Evolutionary conservation across 1,140 invertebrate species (phyloP).

Genomic region (Nephila pilipes): DNA sequence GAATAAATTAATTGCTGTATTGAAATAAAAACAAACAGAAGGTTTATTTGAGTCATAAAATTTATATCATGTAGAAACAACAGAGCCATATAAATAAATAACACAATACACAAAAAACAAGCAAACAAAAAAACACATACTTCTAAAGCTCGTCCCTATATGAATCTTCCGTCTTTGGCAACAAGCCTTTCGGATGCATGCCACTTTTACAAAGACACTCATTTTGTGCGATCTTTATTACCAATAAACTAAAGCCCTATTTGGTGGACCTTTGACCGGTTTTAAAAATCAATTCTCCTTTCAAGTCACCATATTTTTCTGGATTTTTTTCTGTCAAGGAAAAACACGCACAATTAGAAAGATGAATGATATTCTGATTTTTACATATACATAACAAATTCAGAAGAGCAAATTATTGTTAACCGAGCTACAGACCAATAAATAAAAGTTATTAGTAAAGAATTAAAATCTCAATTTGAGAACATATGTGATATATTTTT

Average conservation of each 20-base stretch:
- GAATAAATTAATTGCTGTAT: too few species aligned
- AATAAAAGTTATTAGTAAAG: too few species aligned
- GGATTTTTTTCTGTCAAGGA: slow-evolving; percentile 80
- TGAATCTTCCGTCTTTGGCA: slow-evolving; percentile 87
- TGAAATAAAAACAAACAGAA: background rate
- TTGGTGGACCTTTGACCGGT: slow-evolving; percentile 82
- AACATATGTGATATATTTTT: too few species aligned
- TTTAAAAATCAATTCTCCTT: slow-evolving; percentile 85
- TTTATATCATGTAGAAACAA: too few species aligned
- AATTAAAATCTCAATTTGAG: too few species aligned
- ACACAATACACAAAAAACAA: background rate
- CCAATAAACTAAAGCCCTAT: slow-evolving; percentile 95
- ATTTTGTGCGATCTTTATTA: slow-evolving; percentile 95
- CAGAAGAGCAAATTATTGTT: too few species aligned
- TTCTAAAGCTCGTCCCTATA: slow-evolving; percentile 96
- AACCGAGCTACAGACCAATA: too few species aligned
- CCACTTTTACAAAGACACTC: slow-evolving; percentile 98
- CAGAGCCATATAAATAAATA: background rate
- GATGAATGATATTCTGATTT: too few species aligned
- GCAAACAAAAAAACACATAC: slow-evolving; percentile 82
- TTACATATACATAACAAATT: too few species aligned
- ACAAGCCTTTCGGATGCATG: slow-evolving; percentile 93
- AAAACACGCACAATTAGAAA: background rate
- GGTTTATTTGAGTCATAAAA: too few species aligned
- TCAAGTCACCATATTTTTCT: slow-evolving; percentile 91